Evolutionary conservation across 1,140 invertebrate species (phyloP).

Genomic region (Whitmania pigra): DNA sequence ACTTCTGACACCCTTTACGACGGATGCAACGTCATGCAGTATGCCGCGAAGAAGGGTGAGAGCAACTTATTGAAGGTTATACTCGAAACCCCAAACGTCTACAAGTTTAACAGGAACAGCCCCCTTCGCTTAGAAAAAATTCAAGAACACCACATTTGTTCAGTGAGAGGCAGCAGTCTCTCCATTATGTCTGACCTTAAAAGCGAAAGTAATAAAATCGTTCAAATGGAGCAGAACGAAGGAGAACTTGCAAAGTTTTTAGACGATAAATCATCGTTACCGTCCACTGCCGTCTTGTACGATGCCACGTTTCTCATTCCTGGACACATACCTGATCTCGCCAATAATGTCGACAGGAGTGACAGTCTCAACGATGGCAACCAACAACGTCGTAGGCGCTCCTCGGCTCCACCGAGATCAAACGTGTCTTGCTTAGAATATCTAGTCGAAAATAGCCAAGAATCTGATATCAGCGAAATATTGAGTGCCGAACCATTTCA

Average conservation of each 20-base stretch:
- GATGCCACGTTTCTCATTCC: conserved; percentile 17
- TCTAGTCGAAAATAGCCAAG: conserved; percentile 2
- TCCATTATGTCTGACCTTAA: conserved; percentile 4
- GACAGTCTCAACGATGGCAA: not conserved
- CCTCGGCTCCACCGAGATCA: not conserved
- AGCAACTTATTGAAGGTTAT: conserved; percentile 18
- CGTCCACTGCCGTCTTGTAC: not conserved
- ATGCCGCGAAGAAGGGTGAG: conserved; percentile 18
- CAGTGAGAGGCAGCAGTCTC: conserved; percentile 3
- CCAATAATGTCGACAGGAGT: not conserved
- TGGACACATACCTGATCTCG: conserved; percentile 8
- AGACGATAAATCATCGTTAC: not conserved
- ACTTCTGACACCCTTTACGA: conserved; percentile 20
- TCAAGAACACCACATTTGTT: not conserved
- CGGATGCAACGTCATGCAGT: conserved; percentile 17
- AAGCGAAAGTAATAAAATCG: not conserved
- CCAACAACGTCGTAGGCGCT: not conserved
- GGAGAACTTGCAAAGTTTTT: not conserved
- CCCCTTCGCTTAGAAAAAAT: conserved; percentile 1
- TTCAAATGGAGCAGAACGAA: not conserved
- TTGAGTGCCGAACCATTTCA: conserved; percentile 10
- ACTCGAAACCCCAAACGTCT: conserved; percentile 19
- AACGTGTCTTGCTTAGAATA: conserved; percentile 15
- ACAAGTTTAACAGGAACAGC: conserved; percentile 14
- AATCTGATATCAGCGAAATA: conserved; percentile 7